Base-by-base conservation (phyloP, 2,113 vertebrate genomes). In the Tragelaphus buxtoni region DNA sequence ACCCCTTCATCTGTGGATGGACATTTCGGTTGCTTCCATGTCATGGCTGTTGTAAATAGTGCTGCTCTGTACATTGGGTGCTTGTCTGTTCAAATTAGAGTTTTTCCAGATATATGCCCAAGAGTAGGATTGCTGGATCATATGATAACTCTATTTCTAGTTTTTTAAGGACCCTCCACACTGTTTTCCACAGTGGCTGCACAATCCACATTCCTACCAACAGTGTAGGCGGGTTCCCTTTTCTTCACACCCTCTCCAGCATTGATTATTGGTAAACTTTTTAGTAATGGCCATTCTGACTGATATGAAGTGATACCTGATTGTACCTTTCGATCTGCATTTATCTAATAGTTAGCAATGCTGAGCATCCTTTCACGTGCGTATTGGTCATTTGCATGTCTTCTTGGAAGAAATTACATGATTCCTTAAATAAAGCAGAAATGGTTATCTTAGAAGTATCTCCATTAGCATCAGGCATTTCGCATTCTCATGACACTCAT, bases 381-480 rank as follows among this genome's bases (percentile, higher is more conserved):
- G 32, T 79, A 6, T 51, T 51, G 76, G 16, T 30, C 45, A 79
- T 51, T 42, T 79, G 76, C 47, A 11, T 32, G 16, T 51, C 28
- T 79, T 79, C 28, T 18, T 20, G 20, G 76, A 30, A 32, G 76
- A 79, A 49, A 51, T 32, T 79, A 49, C 45, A 49, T 32, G 45
- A 32, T 20, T 28, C 13, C 7, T 10, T 51, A 74, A 39, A 45
- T 1, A 53, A 76, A 20, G 26, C 8, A 8, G 60, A 86, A 35
- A 42, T 2, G 0, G 4, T 10, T 28, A 5, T 24, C 42, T 35
- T 7, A 49, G 9, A 35, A 24, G 32, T 5, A 4, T 12, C 39
- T 56, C 47, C 7, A 5, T 28, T 7, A 20, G 13, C 7, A 24
- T 39, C 8, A 53, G 83, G 53, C 83, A 3, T n/a, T 22, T 16